Base-by-base conservation (phyloP, 2,888 invertebrate genomes). In the Griposia aprilina region DNA sequence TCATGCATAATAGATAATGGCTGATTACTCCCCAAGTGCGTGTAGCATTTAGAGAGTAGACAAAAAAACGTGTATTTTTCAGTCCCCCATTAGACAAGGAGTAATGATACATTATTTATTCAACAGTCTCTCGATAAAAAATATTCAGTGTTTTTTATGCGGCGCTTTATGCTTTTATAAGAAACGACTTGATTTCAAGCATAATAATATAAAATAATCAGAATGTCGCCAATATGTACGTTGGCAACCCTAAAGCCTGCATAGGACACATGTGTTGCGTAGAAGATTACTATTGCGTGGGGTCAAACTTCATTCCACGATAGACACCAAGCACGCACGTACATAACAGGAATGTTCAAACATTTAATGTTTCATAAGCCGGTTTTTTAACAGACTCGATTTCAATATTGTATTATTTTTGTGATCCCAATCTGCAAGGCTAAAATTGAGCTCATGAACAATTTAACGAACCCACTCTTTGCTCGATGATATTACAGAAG, bases 81-180 rank as follows among this genome's bases (percentile, higher is more conserved):
- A 36, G 78, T 62, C n/a, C 41, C 65, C 57, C 60, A 78, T 67
- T 76, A 84, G 78, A 87, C 78, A 88, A 82, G 83, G 87, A 87
- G 72, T 76, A 75, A 88, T 85, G 80, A 76, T 73, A 82, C 70
- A 83, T 88, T 81, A 88, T 70, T 87, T 83, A 87, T 87, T 80
- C 80, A 88, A 67, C 50, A 78, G 69, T 52, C 70, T 80, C 55
- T 36, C 52, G 77, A 74, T 81, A 77, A 65, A 80, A 80, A 69
- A 36, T 60, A 65, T 81, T 78, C 74, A 48, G 76, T 79, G 63
- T 77, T 83, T 66, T 77, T 81, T 30, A 73, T 83, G 52, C 57
- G 59, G 52, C 15, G 30, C 13, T 36, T 59, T 71, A 59, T 48
- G 36, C 23, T 83, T 72, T 63, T 30, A 63, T n/a, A 26, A 74